Base-by-base conservation (phyloP, 1,140 invertebrate species). In the Pollicipes pollicipes region DNA sequence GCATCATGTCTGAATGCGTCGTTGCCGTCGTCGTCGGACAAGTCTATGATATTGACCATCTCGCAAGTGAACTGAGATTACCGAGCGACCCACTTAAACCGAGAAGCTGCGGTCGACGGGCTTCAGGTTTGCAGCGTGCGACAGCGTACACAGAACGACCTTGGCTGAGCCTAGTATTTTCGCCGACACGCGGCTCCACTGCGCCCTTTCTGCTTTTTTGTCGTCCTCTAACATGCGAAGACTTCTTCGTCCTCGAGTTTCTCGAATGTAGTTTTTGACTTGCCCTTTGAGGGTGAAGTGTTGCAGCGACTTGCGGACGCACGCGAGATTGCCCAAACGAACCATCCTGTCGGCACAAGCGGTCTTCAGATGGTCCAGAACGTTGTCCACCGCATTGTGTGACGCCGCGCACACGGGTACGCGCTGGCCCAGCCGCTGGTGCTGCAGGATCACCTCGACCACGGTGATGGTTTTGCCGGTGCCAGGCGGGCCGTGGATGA, bases 401-500 rank as follows among this genome's bases (percentile, higher is more conserved):
- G 85, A 85, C 45, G 85, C 85, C 30, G 85, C 85, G 79, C 84
- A 85, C 24, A 81, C 82, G 45, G 86, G 75, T 67, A 86, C 76
- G 82, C 85, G 71, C 28, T 75, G 68, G 24, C 82, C 82, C 37
- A 81, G 75, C 72, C 78, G 78, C 29, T 82, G 77, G 68, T 79
- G 76, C 74, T 87, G 85, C 66, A 80, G 74, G 31, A 87, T 85
- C 68, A 85, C 78, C 78, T 87, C 86, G 32, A 86, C 80, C 16
- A 87, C 76, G 68, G 85, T 86, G 24, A 85, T 86, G 4, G 86
- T 87, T 78, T 88, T 88, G n/a, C 86, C 86, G 24, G 86, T 88
- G 37, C 86, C 82, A 28, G 84, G 84, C 10, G 84, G 84, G 0
- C 84, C 84, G 73, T 82, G 80, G 69, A 82, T 76, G 16, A 85